Base-by-base conservation (phyloP, 2,888 invertebrate species). In the Oxycera nigricornis region DNA sequence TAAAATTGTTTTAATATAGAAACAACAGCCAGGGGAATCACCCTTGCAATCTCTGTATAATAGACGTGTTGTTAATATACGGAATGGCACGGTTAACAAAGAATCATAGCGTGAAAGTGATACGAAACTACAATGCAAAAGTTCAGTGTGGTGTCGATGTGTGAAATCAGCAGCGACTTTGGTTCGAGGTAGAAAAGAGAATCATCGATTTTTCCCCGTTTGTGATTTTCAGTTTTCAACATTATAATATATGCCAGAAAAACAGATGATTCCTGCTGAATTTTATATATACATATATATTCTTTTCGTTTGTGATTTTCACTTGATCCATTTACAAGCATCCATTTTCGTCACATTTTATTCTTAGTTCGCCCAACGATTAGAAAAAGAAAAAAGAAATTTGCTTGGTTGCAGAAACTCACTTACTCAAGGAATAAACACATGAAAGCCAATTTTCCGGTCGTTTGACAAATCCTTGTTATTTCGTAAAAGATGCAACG, bases 141-240 rank as follows among this genome's bases (percentile, higher is more conserved):
- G 61, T 14, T 9, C 22, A 35, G 62, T 62, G 62, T 26, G 30
- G 7, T 24, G n/a, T n/a, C 39, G 30, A 39, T 65, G n/a, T n/a
- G 35, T 65, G 39, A 14, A 65, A 22, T 41, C 39, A 9, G 39
- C 65, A 65, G 26, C 9, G 41, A 14, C 39, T 41, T 65, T 24
- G n/a, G 65, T 65, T 41, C 65, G 65, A 65, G 65, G 65, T 39
- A 39, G 65, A 65, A 65, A 65, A 41, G 65, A 65, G 65, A 65
- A 22, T 39, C 20, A 65, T 65, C 65, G 65, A 65, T 65, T 65
- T 65, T 65, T 65, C 65, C 31, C 65, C 39, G 26, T 39, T 30
- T n/a, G n/a, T n/a, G n/a, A n/a, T n/a, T n/a, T n/a, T n/a, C n/a
- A n/a, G n/a, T n/a, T n/a, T n/a, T n/a, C n/a, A n/a, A n/a, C n/a